A percentile compares a stretch with the other conserved stretches of the same genome.
Evolutionary conservation across 2,888 invertebrate genomes (phyloP).

Genomic region (Spisula subtruncata): DNA sequence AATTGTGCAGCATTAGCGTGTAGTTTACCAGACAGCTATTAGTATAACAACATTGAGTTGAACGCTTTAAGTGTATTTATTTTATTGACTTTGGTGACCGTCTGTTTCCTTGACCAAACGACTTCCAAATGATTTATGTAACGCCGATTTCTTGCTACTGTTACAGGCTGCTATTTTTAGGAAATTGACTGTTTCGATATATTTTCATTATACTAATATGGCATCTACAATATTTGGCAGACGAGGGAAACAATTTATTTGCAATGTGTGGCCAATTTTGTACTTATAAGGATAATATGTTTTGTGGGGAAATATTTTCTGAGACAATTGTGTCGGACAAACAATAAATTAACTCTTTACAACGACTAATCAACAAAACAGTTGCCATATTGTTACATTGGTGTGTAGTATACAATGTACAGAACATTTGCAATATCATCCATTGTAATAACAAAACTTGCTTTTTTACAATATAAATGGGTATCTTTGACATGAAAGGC

Average conservation of each 20-base stretch:
- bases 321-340: conserved; percentile 3
- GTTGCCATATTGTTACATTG: neutral
- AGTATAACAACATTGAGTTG: neutral
- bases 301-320: neutral
- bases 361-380: neutral
- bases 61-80: no score
- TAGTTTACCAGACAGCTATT: neutral
- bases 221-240: neutral
- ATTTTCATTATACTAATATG: neutral
- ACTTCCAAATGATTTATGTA: neutral
- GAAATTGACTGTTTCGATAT: neutral
- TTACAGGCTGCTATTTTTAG: neutral
- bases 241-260: neutral
- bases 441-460: no score
- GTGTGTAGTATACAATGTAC: no score
- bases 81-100: neutral
- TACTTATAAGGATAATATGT: neutral
- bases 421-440: no score
- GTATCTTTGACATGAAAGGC: no score
- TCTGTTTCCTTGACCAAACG: neutral
- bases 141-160: neutral
- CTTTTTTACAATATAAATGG: no score
- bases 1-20: neutral
- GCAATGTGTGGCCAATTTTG: neutral
- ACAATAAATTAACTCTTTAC: neutral